Evolutionary conservation across 2,113 vertebrate species (phyloP), one percentile per base, ranked within the genome.

Genomic region (Ameiurus melas): DNA sequence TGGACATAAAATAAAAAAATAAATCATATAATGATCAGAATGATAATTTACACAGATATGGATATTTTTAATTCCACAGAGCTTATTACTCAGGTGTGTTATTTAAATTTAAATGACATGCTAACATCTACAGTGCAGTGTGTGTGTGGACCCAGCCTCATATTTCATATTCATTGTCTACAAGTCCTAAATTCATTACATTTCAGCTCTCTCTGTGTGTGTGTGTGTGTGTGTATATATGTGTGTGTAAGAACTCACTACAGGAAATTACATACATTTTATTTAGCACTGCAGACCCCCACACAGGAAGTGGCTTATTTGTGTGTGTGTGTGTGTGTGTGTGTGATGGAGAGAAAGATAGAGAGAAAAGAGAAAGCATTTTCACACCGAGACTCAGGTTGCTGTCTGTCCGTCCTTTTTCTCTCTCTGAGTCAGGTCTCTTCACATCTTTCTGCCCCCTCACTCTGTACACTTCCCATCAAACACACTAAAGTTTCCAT

Each of bases 401-500:
- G 83, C 62, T 73, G n/a, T 73, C n/a, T 53, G 19, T 43, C 75
- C 5, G 20, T 25, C 43, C 14, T 57, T 55, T 85, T 33, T 60
- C 22, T 77, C 71, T 86, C 4, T 47, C 70, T 22, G 33, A 30
- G n/a, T 33, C 66, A 55, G 33, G 68, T 75, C n/a, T 85, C 51
- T 60, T 43, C 39, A 83, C 30, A 55, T 66, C 20, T 55, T 58
- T 70, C 27, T 57, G 30, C 77, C 57, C 58, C 51, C 89, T 78
- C 36, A 84, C 82, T 47, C 78, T 47, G 33, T 36, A 80, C 71
- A 88, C 25, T 87, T 87, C 87, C 84, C 73, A 86, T 36, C 19
- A 77, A 2, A 36, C 78, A 62, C 36, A 75, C 58, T 22, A 81
- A 70, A 90, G 55, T 57, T 90, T 88, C 86, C 78, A 71, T 3